Evolutionary conservation across 2,113 vertebrate genomes (phyloP), one percentile per base, ranked within the genome.

Genomic region (Saccopteryx bilineata): DNA sequence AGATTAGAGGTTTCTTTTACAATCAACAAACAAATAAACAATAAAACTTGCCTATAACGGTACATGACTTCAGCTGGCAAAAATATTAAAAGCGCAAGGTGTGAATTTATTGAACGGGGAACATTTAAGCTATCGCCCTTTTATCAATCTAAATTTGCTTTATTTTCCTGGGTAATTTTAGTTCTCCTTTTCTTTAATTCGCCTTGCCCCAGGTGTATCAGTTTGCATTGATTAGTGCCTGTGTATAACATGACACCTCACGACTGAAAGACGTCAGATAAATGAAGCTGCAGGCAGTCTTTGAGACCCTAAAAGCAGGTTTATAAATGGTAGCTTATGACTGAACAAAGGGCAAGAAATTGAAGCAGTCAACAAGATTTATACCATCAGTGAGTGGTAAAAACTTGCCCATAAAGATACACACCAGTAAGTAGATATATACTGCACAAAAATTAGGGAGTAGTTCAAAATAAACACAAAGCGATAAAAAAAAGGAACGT

Each of bases 1-100:
- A 48, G 50, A 83, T 82, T 92, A 61, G 23, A 46, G 82, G 17
- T 93, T 96, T 75, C 17, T 95, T 96, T 94, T 90, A 94, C 15
- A 92, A 1, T 19, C 14, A 75, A 71, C 24, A 95, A 96, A 63
- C 74, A 96, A 95, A 91, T 72, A 84, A 95, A 95, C 48, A 90
- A 15, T 90, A 76, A 50, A 82, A 60, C 0, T 18, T 80, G 69
- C 75, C 9, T 91, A 52, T 18, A 79, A 81, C 14, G 93, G 60
- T 56, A 1, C 31, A 23, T 80, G 60, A 6, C 26, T 87, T 72
- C 17, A 5, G 75, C 14, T 87, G 26, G 48, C 83, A 81, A 66
- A 96, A 96, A 50, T 61, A 31, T 61, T 93, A 33, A 1, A 93
- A 33, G 24, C 9, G 5, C 71, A 52, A 21, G 31, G 48, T 24